Percentiles rank a stretch among this genome's conserved stretches.
These are phyloP conservation scores for Sceloporus tristichus DNA, from an alignment of 2,113 vertebrate genomes.

Conservation along the genomic window DNA sequence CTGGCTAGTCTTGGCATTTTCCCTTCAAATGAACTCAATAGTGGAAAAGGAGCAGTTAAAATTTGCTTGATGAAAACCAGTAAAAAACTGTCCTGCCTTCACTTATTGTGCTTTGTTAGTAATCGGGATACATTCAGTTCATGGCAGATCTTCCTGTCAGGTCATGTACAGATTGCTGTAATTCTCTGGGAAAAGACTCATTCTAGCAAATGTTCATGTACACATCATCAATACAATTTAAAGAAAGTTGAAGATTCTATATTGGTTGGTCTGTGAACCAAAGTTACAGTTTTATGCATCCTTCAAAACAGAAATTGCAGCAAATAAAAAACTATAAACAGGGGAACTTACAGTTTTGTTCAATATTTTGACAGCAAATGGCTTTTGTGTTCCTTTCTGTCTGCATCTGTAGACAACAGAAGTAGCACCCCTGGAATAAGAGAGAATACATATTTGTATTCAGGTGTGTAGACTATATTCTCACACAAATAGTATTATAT, in stretches of 20 bases:
- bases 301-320: slow-evolving; percentile 1
- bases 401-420: slow-evolving; percentile 90
- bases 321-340: slow-evolving; percentile 35
- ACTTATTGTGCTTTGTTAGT: not conserved
- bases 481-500: slow-evolving; percentile 33
- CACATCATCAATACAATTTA: slow-evolving; percentile 20
- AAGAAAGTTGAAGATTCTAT: not conserved
- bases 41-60: not conserved
- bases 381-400: slow-evolving; percentile 90
- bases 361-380: slow-evolving; percentile 89
- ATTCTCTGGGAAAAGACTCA: not conserved
- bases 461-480: not conserved
- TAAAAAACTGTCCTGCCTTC: not conserved
- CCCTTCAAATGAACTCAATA: not conserved
- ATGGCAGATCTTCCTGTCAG: not conserved
- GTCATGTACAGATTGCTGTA: not conserved
- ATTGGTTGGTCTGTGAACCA: not conserved
- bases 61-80: not conserved
- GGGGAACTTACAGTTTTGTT: slow-evolving; percentile 90
- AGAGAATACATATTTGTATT: slow-evolving; percentile 42
- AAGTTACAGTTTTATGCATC: not conserved
- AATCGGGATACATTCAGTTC: not conserved
- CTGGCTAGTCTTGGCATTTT: not conserved
- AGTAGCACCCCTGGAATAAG: slow-evolving; percentile 85
- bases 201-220: not conserved